These are phyloP conservation scores for Parnassius glacialis DNA, from an alignment of 2,888 invertebrate species.

Conservation along the genomic window DNA sequence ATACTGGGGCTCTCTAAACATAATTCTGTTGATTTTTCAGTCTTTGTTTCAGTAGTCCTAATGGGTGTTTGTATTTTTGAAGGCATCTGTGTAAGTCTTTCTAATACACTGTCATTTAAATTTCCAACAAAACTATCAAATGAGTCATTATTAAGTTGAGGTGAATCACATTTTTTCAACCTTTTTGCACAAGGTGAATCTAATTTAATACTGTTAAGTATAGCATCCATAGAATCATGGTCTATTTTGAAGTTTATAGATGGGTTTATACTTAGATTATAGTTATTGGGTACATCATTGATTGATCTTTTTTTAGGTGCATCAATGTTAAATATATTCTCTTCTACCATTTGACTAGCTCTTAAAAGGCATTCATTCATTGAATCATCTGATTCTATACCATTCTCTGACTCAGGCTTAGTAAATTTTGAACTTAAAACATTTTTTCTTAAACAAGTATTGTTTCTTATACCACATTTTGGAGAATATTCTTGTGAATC, in stretches of 20 bases:
- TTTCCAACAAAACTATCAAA: slow-evolving; percentile 71
- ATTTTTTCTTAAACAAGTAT: slow-evolving; percentile 65
- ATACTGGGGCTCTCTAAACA: slow-evolving; percentile 54
- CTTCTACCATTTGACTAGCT: slow-evolving; percentile 74
- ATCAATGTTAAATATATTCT: slow-evolving; percentile 48
- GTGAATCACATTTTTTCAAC: slow-evolving; percentile 52
- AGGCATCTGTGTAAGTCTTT: slow-evolving; percentile 65
- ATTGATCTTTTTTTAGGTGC: slow-evolving; percentile 47
- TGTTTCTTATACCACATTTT: slow-evolving; percentile 53
- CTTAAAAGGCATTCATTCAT: slow-evolving; percentile 74
- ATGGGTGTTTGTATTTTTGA: slow-evolving; percentile 32
- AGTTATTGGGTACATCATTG: slow-evolving; percentile 37
- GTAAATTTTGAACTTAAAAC: slow-evolving; percentile 68
- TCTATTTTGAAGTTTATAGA: slow-evolving; percentile 53
- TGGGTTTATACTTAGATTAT: slow-evolving; percentile 32
- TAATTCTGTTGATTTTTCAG: slow-evolving; percentile 47
- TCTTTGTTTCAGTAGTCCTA: slow-evolving; percentile 4
- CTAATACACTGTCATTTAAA: slow-evolving; percentile 71
- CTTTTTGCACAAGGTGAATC: slow-evolving; percentile 55
- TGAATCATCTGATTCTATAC: slow-evolving; percentile 74
- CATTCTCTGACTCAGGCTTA: slow-evolving; percentile 60
- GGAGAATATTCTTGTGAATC: slow-evolving; percentile 62
- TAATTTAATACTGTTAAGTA: slow-evolving; percentile 61
- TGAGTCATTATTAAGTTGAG: slow-evolving; percentile 66
- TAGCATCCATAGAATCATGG: slow-evolving; percentile 67